Conservation (phyloP, 2,113 vertebrate species). For the Pristiophorus japonicus region DNA sequence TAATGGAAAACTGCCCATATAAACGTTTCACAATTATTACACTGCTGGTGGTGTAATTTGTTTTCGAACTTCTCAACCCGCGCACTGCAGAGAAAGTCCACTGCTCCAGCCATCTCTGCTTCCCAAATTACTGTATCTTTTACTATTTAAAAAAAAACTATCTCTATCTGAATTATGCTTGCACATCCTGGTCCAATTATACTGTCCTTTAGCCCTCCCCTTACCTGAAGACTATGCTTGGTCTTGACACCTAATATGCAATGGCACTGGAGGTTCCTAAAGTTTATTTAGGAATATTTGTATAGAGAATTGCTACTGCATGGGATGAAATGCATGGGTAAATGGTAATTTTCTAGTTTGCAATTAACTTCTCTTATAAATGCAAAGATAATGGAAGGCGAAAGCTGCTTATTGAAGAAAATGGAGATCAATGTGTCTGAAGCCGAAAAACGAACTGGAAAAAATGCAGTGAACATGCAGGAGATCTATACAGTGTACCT, state of each 20-base stretch:
- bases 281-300: neutral
- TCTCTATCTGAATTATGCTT: too few relatives aligned
- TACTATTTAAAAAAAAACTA: too few relatives aligned
- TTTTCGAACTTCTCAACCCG: neutral
- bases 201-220: too few relatives aligned
- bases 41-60: too few relatives aligned
- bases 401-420: constrained; percentile 65
- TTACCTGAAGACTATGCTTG: too few relatives aligned
- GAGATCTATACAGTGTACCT: constrained; percentile 93
- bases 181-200: too few relatives aligned
- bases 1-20: neutral
- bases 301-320: neutral
- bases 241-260: neutral
- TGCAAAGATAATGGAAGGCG: constrained; percentile 66
- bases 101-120: neutral
- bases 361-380: neutral
- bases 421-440: constrained; percentile 89
- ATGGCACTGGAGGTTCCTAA: neutral
- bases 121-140: neutral
- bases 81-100: neutral
- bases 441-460: constrained; percentile 84
- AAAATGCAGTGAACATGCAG: constrained; percentile 85
- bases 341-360: neutral
- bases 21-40: neutral
- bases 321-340: neutral